These are phyloP conservation scores for Elymnias hypermnestra DNA, from an alignment of 1,140 invertebrate species.

Conservation along the genomic window DNA sequence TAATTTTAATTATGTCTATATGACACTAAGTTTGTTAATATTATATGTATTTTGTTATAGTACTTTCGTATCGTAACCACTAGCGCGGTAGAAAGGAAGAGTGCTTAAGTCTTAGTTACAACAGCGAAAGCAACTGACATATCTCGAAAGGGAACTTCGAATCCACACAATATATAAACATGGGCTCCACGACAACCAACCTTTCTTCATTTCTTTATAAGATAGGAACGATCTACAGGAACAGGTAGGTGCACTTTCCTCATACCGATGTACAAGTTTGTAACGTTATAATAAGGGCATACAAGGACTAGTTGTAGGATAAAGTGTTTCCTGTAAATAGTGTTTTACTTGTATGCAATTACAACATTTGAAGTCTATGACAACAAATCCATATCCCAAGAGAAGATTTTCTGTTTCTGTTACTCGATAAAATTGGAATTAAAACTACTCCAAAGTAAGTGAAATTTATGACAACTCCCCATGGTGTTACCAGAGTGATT, in stretches of 20 bases:
- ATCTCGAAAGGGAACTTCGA: conserved; percentile 63
- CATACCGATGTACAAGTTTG: conserved; percentile 39
- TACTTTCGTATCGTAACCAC: conserved; percentile 7
- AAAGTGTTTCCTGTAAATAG: conserved; percentile 23
- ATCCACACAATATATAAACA: conserved; percentile 35
- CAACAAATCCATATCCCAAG: too few species aligned
- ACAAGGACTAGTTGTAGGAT: conserved; percentile 26
- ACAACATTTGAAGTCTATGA: too few species aligned
- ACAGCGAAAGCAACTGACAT: conserved; percentile 60
- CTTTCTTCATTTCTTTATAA: conserved; percentile 36
- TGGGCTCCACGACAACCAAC: conserved; percentile 34
- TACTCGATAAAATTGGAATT: too few species aligned
- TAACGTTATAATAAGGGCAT: conserved; percentile 25
- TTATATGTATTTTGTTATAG: not conserved
- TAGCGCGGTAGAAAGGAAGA: conserved; percentile 66
- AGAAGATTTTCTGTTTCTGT: conserved; percentile 60
- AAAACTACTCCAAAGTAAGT: too few species aligned
- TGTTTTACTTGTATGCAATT: conserved; percentile 28
- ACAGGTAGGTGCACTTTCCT: conserved; percentile 56
- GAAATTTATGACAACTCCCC: too few species aligned
- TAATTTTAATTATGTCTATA: too few species aligned
- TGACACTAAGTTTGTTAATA: not conserved
- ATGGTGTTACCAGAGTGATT: too few species aligned
- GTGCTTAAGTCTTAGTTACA: conserved; percentile 54
- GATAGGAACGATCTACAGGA: conserved; percentile 32